Conservation (phyloP, 1,140 invertebrate genomes). For the Pentalonia nigronervosa region DNA sequence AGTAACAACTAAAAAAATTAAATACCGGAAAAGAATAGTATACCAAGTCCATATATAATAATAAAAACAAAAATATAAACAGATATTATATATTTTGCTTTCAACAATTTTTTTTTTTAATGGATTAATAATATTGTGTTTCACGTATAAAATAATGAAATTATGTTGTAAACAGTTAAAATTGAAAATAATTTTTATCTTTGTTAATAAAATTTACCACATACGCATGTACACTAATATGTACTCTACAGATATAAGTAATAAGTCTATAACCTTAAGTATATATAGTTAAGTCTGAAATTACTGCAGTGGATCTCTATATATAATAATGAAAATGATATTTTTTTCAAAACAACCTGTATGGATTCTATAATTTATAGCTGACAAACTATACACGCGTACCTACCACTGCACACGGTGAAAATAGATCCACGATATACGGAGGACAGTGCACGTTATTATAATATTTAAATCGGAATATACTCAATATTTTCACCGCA, state of each 20-base stretch:
- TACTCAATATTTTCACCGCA: not conserved
- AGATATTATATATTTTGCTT: not conserved
- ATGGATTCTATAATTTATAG: not conserved
- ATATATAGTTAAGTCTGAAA: not conserved
- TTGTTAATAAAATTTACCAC: too few relatives aligned
- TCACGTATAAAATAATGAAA: not conserved
- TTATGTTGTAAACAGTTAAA: too few relatives aligned
- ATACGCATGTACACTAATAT: too few relatives aligned
- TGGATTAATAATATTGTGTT: not conserved
- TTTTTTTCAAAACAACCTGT: not conserved
- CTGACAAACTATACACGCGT: too few relatives aligned
- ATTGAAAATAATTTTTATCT: too few relatives aligned
- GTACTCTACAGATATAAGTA: not conserved
- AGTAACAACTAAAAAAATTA: not conserved
- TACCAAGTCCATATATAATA: too few relatives aligned
- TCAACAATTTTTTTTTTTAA: not conserved
- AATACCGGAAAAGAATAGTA: not conserved
- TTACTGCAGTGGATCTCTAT: not conserved
- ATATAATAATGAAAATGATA: not conserved
- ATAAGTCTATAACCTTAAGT: not conserved
- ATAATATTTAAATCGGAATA: not conserved
- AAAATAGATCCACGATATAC: too few relatives aligned
- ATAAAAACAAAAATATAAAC: too few relatives aligned
- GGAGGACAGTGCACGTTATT: too few relatives aligned
- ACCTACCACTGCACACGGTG: too few relatives aligned